A percentile compares a stretch with the other conserved stretches of the same genome.
phyloP scores from a whole-genome alignment of 1,140 invertebrate species.

The Rhagoletis zephyria region DNA sequence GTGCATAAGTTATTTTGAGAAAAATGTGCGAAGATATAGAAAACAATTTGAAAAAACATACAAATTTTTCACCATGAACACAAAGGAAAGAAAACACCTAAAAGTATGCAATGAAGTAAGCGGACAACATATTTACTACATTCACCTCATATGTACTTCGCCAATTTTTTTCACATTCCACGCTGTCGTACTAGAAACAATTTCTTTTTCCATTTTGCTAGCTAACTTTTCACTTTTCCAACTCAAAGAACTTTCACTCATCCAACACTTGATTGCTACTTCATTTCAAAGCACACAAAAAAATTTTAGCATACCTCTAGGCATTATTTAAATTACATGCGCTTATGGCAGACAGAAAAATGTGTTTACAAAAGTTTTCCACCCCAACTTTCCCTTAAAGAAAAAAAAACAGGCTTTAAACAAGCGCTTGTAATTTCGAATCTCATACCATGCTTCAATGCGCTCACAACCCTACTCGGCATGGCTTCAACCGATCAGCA shows the following conservation, averaged over 20 bases:
- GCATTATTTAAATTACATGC: background rate
- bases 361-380: background rate
- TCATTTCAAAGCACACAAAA: background rate
- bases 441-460: background rate
- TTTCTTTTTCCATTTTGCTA: background rate
- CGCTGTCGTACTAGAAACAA: background rate
- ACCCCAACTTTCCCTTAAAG: background rate
- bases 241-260: background rate
- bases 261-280: background rate
- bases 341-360: background rate
- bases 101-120: background rate
- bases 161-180: background rate
- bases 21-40: too few species aligned
- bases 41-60: background rate
- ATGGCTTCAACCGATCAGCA: background rate
- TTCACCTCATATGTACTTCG: background rate
- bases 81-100: conserved; percentile 7
- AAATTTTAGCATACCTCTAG: conserved; percentile 19
- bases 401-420: background rate
- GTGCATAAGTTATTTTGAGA: too few species aligned
- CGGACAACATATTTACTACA: too few species aligned
- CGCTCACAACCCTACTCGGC: background rate
- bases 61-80: background rate
- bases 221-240: conserved; percentile 28
- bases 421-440: background rate